Evolutionary conservation across 2,888 invertebrate genomes (phyloP).

Genomic region (Phengaris alcon): DNA sequence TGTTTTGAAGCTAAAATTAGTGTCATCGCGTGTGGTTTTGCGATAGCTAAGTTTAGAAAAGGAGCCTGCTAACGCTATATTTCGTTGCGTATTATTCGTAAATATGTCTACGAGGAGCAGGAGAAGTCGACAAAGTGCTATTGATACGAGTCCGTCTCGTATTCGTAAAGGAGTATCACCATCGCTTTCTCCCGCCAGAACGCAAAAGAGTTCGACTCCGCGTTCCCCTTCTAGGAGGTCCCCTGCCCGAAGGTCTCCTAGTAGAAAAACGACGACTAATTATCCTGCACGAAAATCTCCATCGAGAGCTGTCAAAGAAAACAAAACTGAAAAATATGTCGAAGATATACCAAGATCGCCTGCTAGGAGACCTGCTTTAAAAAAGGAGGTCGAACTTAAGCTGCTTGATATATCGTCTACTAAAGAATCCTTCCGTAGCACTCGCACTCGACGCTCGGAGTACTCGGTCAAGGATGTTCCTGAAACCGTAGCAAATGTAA

Average conservation of each 20-base stretch:
- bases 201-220: slow-evolving; percentile 60
- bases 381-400: slow-evolving; percentile 50
- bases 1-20: slow-evolving; percentile 12
- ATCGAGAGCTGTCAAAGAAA: slow-evolving; percentile 51
- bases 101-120: slow-evolving; percentile 70
- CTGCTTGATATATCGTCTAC: slow-evolving; percentile 52
- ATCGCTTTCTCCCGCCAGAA: slow-evolving; percentile 69
- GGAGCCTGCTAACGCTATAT: background rate
- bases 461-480: slow-evolving; percentile 60
- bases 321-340: slow-evolving; percentile 49
- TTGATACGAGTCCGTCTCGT: slow-evolving; percentile 61
- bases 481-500: slow-evolving; percentile 43
- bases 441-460: slow-evolving; percentile 59
- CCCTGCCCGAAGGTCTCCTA: slow-evolving; percentile 71
- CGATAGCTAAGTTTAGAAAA: slow-evolving; percentile 47
- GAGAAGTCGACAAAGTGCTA: slow-evolving; percentile 54
- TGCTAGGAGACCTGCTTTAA: slow-evolving; percentile 55
- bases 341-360: slow-evolving; percentile 54
- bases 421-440: slow-evolving; percentile 52
- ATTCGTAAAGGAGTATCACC: slow-evolving; percentile 64
- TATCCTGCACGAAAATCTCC: slow-evolving; percentile 71
- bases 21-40: slow-evolving; percentile 61
- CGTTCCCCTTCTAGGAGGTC: slow-evolving; percentile 45
- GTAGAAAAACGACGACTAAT: slow-evolving; percentile 66
- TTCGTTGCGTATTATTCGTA: slow-evolving; percentile 23